Evolutionary conservation across 35 echinoderm and acorn worm genomes (phyloP).

Genomic region (Lytechinus pictus): DNA sequence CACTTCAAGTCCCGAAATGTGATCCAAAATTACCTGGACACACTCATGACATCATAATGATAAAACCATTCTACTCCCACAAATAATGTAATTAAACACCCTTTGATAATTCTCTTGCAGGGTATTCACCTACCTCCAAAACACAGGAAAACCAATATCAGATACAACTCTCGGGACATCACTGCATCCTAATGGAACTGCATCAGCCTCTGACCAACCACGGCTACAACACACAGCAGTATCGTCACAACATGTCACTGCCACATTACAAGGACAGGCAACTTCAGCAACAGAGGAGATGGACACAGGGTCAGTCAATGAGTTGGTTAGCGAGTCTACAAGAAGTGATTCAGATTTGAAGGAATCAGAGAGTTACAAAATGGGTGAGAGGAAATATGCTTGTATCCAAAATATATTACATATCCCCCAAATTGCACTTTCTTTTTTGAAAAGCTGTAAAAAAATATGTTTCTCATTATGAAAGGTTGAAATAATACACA

Average conservation of each 20-base stretch:
- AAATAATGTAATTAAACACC: not conserved
- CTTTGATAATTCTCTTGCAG: not conserved
- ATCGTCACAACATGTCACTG: not conserved
- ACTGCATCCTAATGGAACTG: not conserved
- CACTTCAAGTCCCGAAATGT: too few species aligned
- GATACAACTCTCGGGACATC: not conserved
- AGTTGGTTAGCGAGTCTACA: not conserved
- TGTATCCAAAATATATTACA: not conserved
- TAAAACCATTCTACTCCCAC: too few species aligned
- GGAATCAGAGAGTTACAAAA: constrained; percentile 24
- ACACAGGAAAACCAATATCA: not conserved
- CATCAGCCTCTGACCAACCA: not conserved
- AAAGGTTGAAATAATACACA: not conserved
- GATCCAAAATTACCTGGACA: not conserved
- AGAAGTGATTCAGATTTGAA: not conserved
- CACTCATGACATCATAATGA: too few species aligned
- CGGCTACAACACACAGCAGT: not conserved
- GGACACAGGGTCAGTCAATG: not conserved
- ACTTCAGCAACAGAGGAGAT: not conserved
- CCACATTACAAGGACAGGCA: not conserved
- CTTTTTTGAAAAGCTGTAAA: too few species aligned
- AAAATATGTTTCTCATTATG: not conserved
- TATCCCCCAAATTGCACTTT: too few species aligned
- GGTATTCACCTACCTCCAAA: constrained; percentile 10
- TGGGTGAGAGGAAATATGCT: not conserved